Evolutionary conservation across 2,888 invertebrate genomes (phyloP), one percentile per base, ranked within the genome.

Genomic region (Stegana nigrithorax): DNA sequence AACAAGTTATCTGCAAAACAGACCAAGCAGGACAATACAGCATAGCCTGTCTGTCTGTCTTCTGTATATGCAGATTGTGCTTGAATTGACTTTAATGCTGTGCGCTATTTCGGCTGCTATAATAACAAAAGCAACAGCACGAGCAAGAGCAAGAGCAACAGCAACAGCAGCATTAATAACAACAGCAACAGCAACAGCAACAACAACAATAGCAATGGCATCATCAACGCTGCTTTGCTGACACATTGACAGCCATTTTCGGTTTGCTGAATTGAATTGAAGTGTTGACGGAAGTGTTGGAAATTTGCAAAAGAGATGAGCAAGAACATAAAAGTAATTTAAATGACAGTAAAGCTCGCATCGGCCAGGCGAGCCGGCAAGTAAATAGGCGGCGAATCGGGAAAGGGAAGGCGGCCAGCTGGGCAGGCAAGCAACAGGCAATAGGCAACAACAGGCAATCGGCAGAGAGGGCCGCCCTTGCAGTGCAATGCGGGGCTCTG

Each of bases 261-360:
- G 72, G 65, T 42, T 60, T 63, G 67, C 65, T 69, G 66, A 56
- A 72, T 74, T 71, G 70, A 66, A 65, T 67, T 76, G 70, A 72
- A 74, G 72, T 79, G 79, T 73, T 76, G 78, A 73, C 75, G 75
- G 79, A 80, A 76, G 69, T 78, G 73, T 68, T 72, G 71, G 70
- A 72, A 69, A 72, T 74, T 72, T 69, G 72, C 67, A 64, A 69
- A 67, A 67, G 72, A 70, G 65, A 71, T 65, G 60, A 23, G 50
- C 36, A 58, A 67, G 72, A 75, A 76, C 74, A 73, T 69, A 67
- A 73, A 74, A 71, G 71, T 66, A 78, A 74, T 72, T 78, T 75
- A 69, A 76, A 68, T 70, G 71, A 69, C 68, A 70, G 53, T 19
- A 8, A 45, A 19, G 2, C 14, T 14, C 14, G 42, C n/a, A 42